Percentiles rank a stretch among this genome's conserved stretches.
Evolutionary conservation across 64 coral and sea anemone genomes (phyloP).

Genomic region (Pachyseris speciosa): DNA sequence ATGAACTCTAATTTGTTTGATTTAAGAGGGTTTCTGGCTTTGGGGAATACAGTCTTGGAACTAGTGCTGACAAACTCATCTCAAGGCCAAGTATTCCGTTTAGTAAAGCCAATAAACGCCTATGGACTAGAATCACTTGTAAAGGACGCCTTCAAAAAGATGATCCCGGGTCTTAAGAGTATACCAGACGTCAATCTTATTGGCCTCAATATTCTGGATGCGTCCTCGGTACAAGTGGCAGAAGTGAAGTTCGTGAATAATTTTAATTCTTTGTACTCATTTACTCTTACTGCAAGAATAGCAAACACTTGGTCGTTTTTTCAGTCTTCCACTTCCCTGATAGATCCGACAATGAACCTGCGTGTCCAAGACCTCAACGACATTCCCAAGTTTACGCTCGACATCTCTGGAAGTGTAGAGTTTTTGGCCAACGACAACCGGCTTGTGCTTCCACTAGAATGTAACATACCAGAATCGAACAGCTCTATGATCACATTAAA

Average conservation of each 20-base stretch:
- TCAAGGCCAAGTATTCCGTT: slow-evolving; percentile 1
- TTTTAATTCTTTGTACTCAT: slow-evolving; percentile 7
- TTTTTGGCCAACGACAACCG: background rate
- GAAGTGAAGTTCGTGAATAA: slow-evolving; percentile 41
- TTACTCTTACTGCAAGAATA: slow-evolving; percentile 37
- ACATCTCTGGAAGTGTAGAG: slow-evolving; percentile 36
- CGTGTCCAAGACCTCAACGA: slow-evolving; percentile 43
- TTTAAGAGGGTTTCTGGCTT: background rate
- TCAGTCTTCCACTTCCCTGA: slow-evolving; percentile 27
- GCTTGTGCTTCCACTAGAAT: slow-evolving; percentile 44
- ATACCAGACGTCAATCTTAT: slow-evolving; percentile 46
- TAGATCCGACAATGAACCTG: slow-evolving; percentile 19
- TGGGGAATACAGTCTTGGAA: background rate
- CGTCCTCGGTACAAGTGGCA: slow-evolving; percentile 44
- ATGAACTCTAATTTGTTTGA: background rate
- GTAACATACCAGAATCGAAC: slow-evolving; percentile 33
- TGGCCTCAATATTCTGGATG: slow-evolving; percentile 8
- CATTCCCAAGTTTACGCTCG: slow-evolving; percentile 14
- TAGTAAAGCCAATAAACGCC: background rate
- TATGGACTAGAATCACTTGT: slow-evolving; percentile 16
- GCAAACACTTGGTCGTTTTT: slow-evolving; percentile 70
- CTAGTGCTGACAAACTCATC: background rate
- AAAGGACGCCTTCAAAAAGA: slow-evolving; percentile 25
- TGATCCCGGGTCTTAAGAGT: slow-evolving; percentile 16
- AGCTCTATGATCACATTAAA: background rate